Percentiles rank a stretch among this genome's conserved stretches.
These are phyloP conservation scores for Nymphalis io DNA, from an alignment of 1,140 invertebrate genomes.

Conservation along the genomic window DNA sequence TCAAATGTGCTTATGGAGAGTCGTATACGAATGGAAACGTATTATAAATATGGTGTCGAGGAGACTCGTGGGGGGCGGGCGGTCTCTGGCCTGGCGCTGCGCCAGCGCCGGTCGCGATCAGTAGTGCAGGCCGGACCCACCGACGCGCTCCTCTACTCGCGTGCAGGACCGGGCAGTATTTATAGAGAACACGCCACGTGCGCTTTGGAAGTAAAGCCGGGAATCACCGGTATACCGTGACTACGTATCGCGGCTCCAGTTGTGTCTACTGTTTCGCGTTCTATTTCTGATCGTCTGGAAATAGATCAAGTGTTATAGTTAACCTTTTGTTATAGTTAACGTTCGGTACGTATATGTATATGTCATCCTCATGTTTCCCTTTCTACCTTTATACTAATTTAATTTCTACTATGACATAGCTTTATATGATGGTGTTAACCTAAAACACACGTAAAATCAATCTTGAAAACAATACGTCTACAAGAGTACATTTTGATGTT, in stretches of 20 bases:
- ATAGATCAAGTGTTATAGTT: constrained; percentile 22
- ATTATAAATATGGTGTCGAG: constrained; percentile 14
- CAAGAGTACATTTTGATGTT: not conserved
- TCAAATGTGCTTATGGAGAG: constrained; percentile 3
- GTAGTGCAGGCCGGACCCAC: not conserved
- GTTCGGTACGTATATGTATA: constrained; percentile 27
- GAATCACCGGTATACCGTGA: not conserved
- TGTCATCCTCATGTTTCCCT: not conserved
- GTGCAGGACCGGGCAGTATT: not conserved
- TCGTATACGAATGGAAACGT: not conserved
- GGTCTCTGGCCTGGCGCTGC: constrained; percentile 14
- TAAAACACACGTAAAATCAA: not conserved
- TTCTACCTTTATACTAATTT: not conserved
- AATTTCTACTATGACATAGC: not conserved
- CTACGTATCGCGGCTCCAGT: constrained; percentile 2
- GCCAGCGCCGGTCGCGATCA: constrained; percentile 22
- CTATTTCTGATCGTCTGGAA: constrained; percentile 14
- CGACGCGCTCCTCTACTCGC: not conserved
- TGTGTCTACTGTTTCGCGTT: not conserved
- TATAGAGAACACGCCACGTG: constrained; percentile 17
- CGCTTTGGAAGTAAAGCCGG: constrained; percentile 2
- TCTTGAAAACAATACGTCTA: not conserved
- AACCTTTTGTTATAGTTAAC: constrained; percentile 1
- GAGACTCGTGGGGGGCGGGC: constrained; percentile 1
- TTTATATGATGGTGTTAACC: not conserved